Evolutionary conservation across 2,888 invertebrate genomes (phyloP).

Genomic region (Camptogramma bilineatum): DNA sequence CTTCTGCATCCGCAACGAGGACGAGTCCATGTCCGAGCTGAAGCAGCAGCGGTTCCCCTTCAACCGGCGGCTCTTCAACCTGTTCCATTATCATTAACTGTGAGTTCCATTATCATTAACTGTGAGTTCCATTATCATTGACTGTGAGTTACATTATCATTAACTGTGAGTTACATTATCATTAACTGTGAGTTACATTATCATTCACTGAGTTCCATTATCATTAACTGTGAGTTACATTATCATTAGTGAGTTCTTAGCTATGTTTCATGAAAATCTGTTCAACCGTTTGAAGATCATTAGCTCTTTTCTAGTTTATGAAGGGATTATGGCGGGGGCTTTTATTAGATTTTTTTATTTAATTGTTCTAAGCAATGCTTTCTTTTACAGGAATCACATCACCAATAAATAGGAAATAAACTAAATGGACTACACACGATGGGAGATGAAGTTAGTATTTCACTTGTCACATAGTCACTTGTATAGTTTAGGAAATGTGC

Average conservation of each 20-base stretch:
- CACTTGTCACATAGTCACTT: constrained; percentile 39
- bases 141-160: constrained; percentile 2
- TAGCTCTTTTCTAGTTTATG: no score
- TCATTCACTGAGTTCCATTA: neutral
- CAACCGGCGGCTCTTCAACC: constrained; percentile 90
- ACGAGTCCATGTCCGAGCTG: constrained; percentile 86
- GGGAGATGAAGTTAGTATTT: constrained; percentile 30
- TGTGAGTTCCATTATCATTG: constrained; percentile 82
- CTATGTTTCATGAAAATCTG: no score
- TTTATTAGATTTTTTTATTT: no score
- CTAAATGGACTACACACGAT: constrained; percentile 14
- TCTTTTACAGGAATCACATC: constrained; percentile 22
- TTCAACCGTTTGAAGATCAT: no score
- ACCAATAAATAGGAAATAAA: constrained; percentile 6
- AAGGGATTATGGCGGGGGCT: no score
- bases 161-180: constrained; percentile 5
- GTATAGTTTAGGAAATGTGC: constrained; percentile 14
- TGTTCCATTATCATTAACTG: constrained; percentile 87
- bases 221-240: neutral
- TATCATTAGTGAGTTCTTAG: neutral
- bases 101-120: constrained; percentile 19
- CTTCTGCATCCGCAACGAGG: constrained; percentile 92
- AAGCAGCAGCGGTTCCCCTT: constrained; percentile 84
- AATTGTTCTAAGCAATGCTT: neutral
- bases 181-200: neutral